Conservation (phyloP, 1,140 invertebrate species). For the Brachionus paranguensis region DNA sequence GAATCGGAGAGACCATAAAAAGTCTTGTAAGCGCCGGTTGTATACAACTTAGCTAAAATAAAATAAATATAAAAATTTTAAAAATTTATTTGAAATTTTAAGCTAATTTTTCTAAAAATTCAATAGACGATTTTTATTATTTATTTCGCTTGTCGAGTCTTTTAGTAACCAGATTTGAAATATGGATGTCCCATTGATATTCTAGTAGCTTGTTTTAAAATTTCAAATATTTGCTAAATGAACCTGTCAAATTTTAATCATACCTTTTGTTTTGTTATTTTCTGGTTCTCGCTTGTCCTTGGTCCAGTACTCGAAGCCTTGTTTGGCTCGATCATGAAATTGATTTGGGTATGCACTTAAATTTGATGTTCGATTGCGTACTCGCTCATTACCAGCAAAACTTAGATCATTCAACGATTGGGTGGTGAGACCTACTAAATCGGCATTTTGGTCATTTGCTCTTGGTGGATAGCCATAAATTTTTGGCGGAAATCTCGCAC, state of each 20-base stretch:
- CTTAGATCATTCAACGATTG: slow-evolving; percentile 27
- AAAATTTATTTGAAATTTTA: slow-evolving; percentile 35
- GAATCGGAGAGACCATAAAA: slow-evolving; percentile 34
- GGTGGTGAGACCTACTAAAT: slow-evolving; percentile 7
- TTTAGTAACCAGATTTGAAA: slow-evolving; percentile 34
- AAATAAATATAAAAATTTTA: not conserved
- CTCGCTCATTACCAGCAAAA: not conserved
- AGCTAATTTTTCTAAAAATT: not conserved
- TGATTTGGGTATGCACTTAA: slow-evolving; percentile 23
- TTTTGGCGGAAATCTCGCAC: slow-evolving; percentile 12
- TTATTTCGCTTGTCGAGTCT: not conserved
- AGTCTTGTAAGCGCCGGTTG: slow-evolving; percentile 34
- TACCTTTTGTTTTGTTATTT: slow-evolving; percentile 36
- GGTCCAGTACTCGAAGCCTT: slow-evolving; percentile 33
- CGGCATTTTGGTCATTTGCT: not conserved
- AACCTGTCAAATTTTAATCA: not conserved
- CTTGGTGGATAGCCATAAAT: slow-evolving; percentile 38
- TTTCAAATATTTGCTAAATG: slow-evolving; percentile 28
- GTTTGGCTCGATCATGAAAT: slow-evolving; percentile 31
- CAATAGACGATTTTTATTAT: not conserved
- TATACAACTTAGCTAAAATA: slow-evolving; percentile 27
- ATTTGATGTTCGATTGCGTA: not conserved
- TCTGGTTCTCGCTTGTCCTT: slow-evolving; percentile 24
- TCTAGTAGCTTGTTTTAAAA: not conserved
- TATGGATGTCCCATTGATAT: slow-evolving; percentile 29